These are phyloP conservation scores for Meiosimyza decipiens DNA, from an alignment of 2,888 invertebrate species.

Conservation along the genomic window DNA sequence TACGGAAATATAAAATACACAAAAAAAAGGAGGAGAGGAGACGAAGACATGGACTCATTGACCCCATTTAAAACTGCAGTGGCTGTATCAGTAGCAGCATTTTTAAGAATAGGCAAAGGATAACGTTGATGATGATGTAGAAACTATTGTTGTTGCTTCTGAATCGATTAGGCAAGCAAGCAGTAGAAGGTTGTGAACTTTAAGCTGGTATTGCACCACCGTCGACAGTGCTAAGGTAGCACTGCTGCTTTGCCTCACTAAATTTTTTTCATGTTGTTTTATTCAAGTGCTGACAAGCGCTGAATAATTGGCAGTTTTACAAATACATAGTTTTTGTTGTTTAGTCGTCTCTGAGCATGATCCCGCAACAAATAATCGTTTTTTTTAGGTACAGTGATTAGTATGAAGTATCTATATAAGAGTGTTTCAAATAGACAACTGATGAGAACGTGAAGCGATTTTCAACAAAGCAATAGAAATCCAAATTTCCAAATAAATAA, in stretches of 20 bases:
- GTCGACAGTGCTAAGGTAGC: too few species aligned
- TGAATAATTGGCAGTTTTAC: slow-evolving; percentile 19
- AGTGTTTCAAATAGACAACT: too few species aligned
- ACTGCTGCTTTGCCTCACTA: background rate
- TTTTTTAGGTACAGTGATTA: too few species aligned
- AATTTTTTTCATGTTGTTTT: background rate
- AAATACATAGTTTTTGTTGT: background rate
- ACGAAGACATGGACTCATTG: slow-evolving; percentile 28
- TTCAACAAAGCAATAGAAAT: too few species aligned
- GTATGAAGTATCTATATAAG: too few species aligned
- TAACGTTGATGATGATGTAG: slow-evolving; percentile 7
- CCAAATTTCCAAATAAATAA: too few species aligned
- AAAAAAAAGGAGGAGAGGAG: background rate
- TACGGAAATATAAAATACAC: background rate
- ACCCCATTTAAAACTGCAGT: slow-evolving; percentile 28
- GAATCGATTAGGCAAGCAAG: background rate
- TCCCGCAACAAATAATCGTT: background rate
- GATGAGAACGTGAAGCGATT: too few species aligned
- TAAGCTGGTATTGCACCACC: background rate
- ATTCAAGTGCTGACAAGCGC: slow-evolving; percentile 20
- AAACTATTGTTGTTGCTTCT: too few species aligned
- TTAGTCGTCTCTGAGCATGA: background rate
- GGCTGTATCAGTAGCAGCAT: background rate
- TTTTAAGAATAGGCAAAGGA: background rate
- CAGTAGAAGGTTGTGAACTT: slow-evolving; percentile 2